A percentile compares a stretch with the other conserved stretches of the same genome.
Conservation (phyloP, 2,888 invertebrate species). For the Epinotia demarniana region DNA sequence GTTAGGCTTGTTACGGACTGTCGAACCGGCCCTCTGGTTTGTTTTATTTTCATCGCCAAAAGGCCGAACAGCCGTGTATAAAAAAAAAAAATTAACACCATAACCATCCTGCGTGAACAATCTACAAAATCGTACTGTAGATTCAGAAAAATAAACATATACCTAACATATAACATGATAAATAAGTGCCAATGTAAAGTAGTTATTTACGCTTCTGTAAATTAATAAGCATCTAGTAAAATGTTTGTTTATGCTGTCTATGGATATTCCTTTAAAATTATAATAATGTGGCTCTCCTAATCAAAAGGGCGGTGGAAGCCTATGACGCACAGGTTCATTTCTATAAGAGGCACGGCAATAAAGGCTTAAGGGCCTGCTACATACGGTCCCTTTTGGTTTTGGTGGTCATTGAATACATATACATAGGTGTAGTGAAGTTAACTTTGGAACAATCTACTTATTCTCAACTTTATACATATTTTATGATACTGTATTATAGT, state of each 20-base stretch:
- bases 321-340: too few relatives aligned
- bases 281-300: neutral
- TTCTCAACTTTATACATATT: slow-evolving; percentile 30
- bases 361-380: too few relatives aligned
- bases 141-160: too few relatives aligned
- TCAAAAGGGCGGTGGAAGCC: too few relatives aligned
- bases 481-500: slow-evolving; percentile 13
- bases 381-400: too few relatives aligned
- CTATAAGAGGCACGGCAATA: too few relatives aligned
- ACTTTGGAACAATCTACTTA: slow-evolving; percentile 18
- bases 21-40: neutral
- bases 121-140: neutral
- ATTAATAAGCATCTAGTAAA: slow-evolving; percentile 15
- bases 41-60: neutral
- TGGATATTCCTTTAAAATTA: slow-evolving; percentile 3
- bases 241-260: slow-evolving; percentile 3
- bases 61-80: neutral
- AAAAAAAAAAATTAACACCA: neutral
- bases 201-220: slow-evolving; percentile 11
- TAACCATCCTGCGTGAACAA: neutral
- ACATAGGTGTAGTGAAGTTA: slow-evolving; percentile 8
- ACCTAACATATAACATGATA: slow-evolving; percentile 1
- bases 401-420: too few relatives aligned
- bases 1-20: neutral
- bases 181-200: slow-evolving; percentile 39